Base-by-base conservation (phyloP, 2,113 vertebrate species). In the Mustelus asterias region DNA sequence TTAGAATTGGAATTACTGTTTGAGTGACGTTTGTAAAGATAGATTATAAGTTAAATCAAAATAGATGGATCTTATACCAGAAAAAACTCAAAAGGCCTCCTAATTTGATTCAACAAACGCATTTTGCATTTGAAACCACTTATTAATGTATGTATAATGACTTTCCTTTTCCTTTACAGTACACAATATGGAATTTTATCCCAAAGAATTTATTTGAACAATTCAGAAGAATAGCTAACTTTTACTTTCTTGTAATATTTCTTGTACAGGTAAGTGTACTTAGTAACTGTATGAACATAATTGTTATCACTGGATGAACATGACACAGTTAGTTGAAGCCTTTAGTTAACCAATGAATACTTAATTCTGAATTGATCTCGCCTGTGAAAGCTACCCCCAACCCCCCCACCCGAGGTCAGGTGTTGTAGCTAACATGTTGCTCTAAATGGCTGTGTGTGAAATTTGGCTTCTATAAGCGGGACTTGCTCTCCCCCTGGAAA, bases 161-260 rank as follows among this genome's bases (percentile, higher is more conserved):
- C 78, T 65, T 85, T 65, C 93, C 65, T 96, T 96, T 94, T 8
- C 95, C 88, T 41, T 96, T 97, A 76, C 96, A 99, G 99, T 99
- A 99, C 97, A 99, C 99, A 24, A 96, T 99, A 96, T 99, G 99
- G 99, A 99, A 99, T 97, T 99, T 99, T 97, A 97, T 99, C 97
- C 99, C 99, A 37, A 99, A 99, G 97, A 99, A 99, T 98, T 97
- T 99, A 97, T 99, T 99, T 97, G 99, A 99, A 96, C 99, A 99
- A 97, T 99, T 99, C 98, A 98, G 99, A 98, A 99, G 99, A 97
- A 98, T 99, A 97, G 99, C 99, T 97, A 99, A 99, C 97, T 99
- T 99, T 97, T 99, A 99, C 97, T 99, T 99, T 97, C 98, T 99
- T 97, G 99, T 99, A 96, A 99, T 99, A 97, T 99, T 99, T 98